Conservation (phyloP, 2,888 invertebrate genomes). For the Pantelozetes paolii region DNA sequence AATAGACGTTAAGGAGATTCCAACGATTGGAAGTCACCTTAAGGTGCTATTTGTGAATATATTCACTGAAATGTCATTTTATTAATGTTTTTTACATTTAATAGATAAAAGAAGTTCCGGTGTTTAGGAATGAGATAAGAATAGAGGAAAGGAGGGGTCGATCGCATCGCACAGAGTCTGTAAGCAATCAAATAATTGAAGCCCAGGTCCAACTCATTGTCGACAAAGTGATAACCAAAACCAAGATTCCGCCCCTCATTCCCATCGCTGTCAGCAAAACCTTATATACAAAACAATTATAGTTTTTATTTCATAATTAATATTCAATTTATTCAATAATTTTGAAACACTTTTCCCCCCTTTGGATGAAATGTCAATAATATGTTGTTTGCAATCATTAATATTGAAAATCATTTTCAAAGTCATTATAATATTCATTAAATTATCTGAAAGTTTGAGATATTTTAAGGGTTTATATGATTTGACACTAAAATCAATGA, state of each 20-base stretch:
- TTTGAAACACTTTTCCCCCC: too few species aligned
- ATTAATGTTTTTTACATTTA: not conserved
- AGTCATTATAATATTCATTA: too few species aligned
- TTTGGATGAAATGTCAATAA: too few species aligned
- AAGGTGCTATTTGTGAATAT: not conserved
- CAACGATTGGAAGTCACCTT: not conserved
- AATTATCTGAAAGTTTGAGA: too few species aligned
- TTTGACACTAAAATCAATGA: too few species aligned
- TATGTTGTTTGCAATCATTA: too few species aligned
- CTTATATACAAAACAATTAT: not conserved
- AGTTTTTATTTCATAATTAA: not conserved
- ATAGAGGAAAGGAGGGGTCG: not conserved
- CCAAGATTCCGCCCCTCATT: not conserved
- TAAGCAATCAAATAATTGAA: not conserved
- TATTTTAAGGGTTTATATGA: too few species aligned
- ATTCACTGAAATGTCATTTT: not conserved
- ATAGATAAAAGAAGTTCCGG: slow-evolving; percentile 7
- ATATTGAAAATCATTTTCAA: too few species aligned
- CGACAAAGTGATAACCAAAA: not conserved
- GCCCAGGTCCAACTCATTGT: not conserved
- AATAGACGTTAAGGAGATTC: not conserved
- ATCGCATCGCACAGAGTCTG: not conserved
- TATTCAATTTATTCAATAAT: too few species aligned
- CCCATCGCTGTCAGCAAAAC: not conserved
- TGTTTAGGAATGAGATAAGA: not conserved